Base-by-base conservation (phyloP, 2,888 invertebrate species). In the Cheilosia grossa region DNA sequence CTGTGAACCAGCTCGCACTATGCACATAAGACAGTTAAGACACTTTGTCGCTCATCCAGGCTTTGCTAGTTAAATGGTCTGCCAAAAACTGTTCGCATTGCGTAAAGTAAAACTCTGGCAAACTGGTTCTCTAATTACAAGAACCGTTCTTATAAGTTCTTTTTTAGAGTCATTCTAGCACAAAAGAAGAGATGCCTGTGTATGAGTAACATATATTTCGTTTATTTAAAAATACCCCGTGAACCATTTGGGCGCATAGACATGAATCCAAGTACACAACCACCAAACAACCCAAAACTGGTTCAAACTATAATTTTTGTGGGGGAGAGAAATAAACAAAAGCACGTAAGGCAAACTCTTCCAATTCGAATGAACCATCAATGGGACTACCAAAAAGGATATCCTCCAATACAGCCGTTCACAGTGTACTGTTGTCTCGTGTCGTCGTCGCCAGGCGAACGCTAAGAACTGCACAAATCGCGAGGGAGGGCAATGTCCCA, bases 401-500 rank as follows among this genome's bases (percentile, higher is more conserved):
- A 77, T 67, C 37, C 42, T 44, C 51, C 30, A 72, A 49, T 54
- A 27, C 66, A 72, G 63, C 54, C 59, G 67, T 67, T 85, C 67
- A 61, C 70, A 77, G 70, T 64, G 44, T 54, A 66, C 40, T 70
- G 73, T 73, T 83, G 79, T 74, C 73, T 72, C 59, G 70, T 73
- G 70, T 75, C 56, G 74, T 75, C 83, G 80, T 85, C 83, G 66
- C 59, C 77, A 82, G 61, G 75, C 33, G 75, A 73, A 77, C 63
- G 66, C 66, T 53, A 17, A 33, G 44, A 42, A 44, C 59, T 63
- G 51, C 59, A 72, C 73, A 78, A 72, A 83, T 83, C 24, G 75
- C 66, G 79, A 80, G 80, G 75, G 81, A 85, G 85, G 85, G 85
- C 85, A 85, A 81, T 75, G 81, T 81, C 81, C 70, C 61, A 67